Percentiles rank a stretch among this genome's conserved stretches.
These are phyloP conservation scores for Oostethus manadensis DNA, from an alignment of 2,113 vertebrate genomes.

Conservation along the genomic window DNA sequence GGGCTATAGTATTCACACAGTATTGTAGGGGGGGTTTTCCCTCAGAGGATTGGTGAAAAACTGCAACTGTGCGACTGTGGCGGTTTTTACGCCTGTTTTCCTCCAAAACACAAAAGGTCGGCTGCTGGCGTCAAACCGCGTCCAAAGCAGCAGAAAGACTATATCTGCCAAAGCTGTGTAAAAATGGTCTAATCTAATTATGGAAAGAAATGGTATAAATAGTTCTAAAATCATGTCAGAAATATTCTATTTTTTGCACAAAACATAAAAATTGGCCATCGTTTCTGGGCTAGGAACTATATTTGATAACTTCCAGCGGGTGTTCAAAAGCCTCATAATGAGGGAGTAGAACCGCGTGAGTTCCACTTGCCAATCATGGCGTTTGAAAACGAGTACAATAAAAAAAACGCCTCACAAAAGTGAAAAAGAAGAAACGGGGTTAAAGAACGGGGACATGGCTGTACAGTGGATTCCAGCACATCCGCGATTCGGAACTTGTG, in stretches of 20 bases:
- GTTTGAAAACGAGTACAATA: background rate
- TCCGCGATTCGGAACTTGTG: too few species aligned
- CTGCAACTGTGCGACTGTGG: slow-evolving; percentile 60
- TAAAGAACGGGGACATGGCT: background rate
- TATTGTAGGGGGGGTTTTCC: slow-evolving; percentile 25
- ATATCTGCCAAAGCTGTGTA: background rate
- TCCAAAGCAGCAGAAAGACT: slow-evolving; percentile 12
- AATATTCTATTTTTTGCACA: background rate
- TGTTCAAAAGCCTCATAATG: background rate
- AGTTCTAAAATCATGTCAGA: background rate
- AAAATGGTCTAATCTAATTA: background rate
- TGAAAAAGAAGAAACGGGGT: background rate
- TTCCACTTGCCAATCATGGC: background rate
- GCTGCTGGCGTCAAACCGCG: slow-evolving; percentile 6
- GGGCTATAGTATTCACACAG: slow-evolving; percentile 21
- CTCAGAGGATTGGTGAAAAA: slow-evolving; percentile 30
- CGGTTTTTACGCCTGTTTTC: slow-evolving; percentile 18
- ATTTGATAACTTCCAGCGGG: background rate
- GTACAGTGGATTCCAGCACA: background rate
- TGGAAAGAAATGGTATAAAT: background rate
- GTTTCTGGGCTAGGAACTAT: background rate
- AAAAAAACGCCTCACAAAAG: background rate
- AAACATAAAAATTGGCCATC: background rate
- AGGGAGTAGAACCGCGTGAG: background rate
- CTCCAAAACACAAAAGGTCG: slow-evolving; percentile 17